Conservation (phyloP, 1,140 invertebrate species). For the Philopotamus ludificatus region DNA sequence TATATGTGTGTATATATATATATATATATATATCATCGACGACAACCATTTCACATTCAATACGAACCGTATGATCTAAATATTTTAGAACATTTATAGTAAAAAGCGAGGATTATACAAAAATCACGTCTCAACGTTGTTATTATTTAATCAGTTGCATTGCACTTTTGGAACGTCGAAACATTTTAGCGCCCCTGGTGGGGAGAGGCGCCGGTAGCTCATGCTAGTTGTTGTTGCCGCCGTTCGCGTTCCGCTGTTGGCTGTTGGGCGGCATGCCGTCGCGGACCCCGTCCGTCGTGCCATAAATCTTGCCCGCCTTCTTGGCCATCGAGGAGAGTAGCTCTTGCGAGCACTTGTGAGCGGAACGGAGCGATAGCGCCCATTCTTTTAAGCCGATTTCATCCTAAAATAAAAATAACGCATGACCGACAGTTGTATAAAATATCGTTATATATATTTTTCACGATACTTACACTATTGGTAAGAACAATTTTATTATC, state of each 20-base stretch:
- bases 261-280: conserved; percentile 42
- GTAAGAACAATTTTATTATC: conserved; percentile 91
- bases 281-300: conserved; percentile 63
- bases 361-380: conserved; percentile 83
- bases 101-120: too few species aligned
- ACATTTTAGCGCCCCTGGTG: conserved; percentile 54
- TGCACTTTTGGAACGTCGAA: conserved; percentile 56
- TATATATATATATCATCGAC: too few species aligned
- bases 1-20: too few species aligned
- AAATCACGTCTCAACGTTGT: too few species aligned
- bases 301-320: conserved; percentile 96
- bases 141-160: conserved; percentile 56
- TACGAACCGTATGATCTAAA: too few species aligned
- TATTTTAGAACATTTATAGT: too few species aligned
- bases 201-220: conserved; percentile 51
- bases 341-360: conserved; percentile 90
- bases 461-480: conserved; percentile 83
- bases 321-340: conserved; percentile 91
- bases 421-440: too few species aligned
- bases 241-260: conserved; percentile 46
- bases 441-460: not conserved
- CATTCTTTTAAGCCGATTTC: conserved; percentile 95
- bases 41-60: too few species aligned
- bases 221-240: conserved; percentile 55
- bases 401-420: conserved; percentile 66